These are phyloP conservation scores for Kudoa iwatai DNA, from an alignment of 30 jellyfish, hydroid and myxozoan genomes.

Conservation along the genomic window DNA sequence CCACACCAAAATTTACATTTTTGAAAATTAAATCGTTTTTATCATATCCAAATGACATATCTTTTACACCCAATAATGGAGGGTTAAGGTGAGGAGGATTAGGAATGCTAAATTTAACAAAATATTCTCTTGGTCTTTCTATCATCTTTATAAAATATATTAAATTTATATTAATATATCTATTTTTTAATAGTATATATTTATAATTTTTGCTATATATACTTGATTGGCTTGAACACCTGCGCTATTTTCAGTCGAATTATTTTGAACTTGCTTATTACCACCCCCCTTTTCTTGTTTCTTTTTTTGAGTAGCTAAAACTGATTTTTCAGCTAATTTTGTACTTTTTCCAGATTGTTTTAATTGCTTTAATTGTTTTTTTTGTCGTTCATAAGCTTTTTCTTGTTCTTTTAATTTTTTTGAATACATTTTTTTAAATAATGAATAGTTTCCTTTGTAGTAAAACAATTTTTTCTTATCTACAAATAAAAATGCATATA, in stretches of 20 bases:
- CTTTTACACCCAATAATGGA: slow-evolving; percentile 71
- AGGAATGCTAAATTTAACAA: slow-evolving; percentile 65
- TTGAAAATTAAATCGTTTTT: slow-evolving; percentile 25
- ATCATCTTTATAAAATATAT: no score
- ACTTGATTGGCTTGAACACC: no score
- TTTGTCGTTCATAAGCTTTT: slow-evolving; percentile 66
- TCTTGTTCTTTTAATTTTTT: slow-evolving; percentile 46
- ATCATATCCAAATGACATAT: slow-evolving; percentile 23
- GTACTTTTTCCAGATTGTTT: slow-evolving; percentile 56
- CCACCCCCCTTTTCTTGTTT: slow-evolving; percentile 5
- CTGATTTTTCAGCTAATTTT: slow-evolving; percentile 26
- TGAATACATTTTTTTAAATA: slow-evolving; percentile 45
- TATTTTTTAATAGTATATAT: no score
- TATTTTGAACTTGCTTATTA: no score
- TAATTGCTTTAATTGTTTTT: slow-evolving; percentile 17
- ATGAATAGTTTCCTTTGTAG: not conserved
- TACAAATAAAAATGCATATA: not conserved
- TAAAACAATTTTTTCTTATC: not conserved
- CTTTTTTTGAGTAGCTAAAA: slow-evolving; percentile 7
- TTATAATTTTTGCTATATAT: no score
- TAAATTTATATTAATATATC: no score
- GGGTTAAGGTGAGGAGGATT: slow-evolving; percentile 77
- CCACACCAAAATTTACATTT: slow-evolving; percentile 44
- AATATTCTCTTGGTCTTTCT: slow-evolving; percentile 35
- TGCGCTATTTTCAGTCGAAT: no score